A percentile compares a stretch with the other conserved stretches of the same genome.
These are phyloP conservation scores for Gonioctena quinquepunctata DNA, from an alignment of 1,140 invertebrate genomes.

Conservation along the genomic window DNA sequence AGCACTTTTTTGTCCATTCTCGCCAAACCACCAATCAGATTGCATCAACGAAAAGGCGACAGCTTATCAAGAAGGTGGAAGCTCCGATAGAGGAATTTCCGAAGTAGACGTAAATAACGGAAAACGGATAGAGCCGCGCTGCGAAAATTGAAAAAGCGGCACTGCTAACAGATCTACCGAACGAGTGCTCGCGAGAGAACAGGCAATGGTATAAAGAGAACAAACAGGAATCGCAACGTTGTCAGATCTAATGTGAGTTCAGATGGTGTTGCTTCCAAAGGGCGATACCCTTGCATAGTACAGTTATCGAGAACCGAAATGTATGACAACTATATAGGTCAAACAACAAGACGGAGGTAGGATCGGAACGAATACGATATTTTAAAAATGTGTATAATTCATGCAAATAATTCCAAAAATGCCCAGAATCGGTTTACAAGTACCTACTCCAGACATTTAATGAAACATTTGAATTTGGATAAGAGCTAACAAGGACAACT, in stretches of 20 bases:
- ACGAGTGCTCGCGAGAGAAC: not conserved
- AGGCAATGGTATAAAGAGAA: constrained; percentile 9
- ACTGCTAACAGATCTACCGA: constrained; percentile 21
- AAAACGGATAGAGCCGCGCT: constrained; percentile 3
- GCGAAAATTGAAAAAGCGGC: not conserved
- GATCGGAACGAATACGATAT: too few relatives aligned
- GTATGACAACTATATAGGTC: not conserved
- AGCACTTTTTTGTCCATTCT: not conserved
- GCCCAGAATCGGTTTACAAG: too few relatives aligned
- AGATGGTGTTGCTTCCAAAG: not conserved
- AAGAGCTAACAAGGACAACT: too few relatives aligned
- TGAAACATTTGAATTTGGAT: too few relatives aligned
- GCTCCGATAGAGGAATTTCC: too few relatives aligned
- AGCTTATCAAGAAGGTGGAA: too few relatives aligned
- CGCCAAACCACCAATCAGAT: not conserved
- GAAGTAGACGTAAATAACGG: too few relatives aligned
- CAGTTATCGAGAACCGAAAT: not conserved
- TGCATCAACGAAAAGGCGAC: not conserved
- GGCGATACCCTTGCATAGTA: not conserved
- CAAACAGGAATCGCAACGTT: not conserved
- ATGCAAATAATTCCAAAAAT: too few relatives aligned
- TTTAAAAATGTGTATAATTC: too few relatives aligned
- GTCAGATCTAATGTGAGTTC: not conserved
- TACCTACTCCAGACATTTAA: too few relatives aligned
- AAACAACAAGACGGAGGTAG: too few relatives aligned